Base-by-base conservation (phyloP, 2,113 vertebrate species). In the Delphinus delphis region DNA sequence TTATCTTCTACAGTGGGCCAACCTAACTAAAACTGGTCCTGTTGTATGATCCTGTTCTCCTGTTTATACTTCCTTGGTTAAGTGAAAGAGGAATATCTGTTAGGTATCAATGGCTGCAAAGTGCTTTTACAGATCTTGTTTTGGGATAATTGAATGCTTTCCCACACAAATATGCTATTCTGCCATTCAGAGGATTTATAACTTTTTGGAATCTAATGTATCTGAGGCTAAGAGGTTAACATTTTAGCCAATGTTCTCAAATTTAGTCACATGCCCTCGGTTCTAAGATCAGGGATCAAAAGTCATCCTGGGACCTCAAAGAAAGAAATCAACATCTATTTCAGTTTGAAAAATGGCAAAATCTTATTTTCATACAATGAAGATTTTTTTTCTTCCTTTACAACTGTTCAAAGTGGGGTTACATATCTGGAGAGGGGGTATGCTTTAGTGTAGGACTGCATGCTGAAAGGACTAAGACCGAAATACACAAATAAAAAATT, bases 381-480 rank as follows among this genome's bases (percentile, higher is more conserved):
- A 71, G 74, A 41, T 36, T 15, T 70, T 93, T 36, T 47, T 15
- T 63, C 90, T 79, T n/a, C 86, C 90, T 97, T 88, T 97, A 95
- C 80, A 97, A 96, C 83, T 88, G 82, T 87, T 95, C 96, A 96
- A 97, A 96, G 73, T 92, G 93, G 91, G 96, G 80, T 74, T 90
- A 92, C n/a, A 0, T 83, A 71, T 90, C 55, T 90, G 18, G 47
- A 73, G 25, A 95, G 58, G 31, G 21, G 31, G 53, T 76, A 41
- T 2, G 6, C 67, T 50, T 84, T 93, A 93, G 90, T 62, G 96
- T 92, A 96, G 88, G 97, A 92, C 36, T 96, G 77, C 97, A 91
- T 95, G 76, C 73, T 97, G 90, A 97, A 98, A 98, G 89, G 91
- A 71, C 65, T 47, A 96, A 83, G 85, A 89, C 86, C 87, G 31